A percentile compares a stretch with the other conserved stretches of the same genome.
These are phyloP conservation scores for Brachyhypopomus gauderio DNA, from an alignment of 2,113 vertebrate genomes.

Conservation along the genomic window DNA sequence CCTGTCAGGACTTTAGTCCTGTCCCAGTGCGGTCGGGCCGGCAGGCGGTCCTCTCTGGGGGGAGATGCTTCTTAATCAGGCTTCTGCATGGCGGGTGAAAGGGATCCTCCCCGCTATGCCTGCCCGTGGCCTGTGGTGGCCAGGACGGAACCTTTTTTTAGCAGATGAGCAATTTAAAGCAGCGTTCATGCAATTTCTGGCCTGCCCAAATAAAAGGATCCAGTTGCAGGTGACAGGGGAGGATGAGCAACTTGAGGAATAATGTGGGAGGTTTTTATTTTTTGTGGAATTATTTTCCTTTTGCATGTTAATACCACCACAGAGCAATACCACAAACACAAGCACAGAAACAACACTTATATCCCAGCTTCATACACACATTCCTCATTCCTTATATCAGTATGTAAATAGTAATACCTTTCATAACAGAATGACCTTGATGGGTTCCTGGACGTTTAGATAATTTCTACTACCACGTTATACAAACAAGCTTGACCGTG, in stretches of 20 bases:
- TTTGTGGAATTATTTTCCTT: constrained; percentile 39
- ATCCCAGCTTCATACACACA: constrained; percentile 10
- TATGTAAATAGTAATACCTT: not conserved
- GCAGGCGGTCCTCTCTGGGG: constrained; percentile 56
- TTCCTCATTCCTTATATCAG: constrained; percentile 1
- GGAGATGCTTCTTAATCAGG: constrained; percentile 63
- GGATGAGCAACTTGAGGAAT: constrained; percentile 58
- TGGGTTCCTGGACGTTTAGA: not conserved
- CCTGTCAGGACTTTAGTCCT: constrained; percentile 55
- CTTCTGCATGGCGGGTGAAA: constrained; percentile 58
- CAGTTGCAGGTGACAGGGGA: constrained; percentile 59
- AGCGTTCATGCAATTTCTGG: constrained; percentile 54
- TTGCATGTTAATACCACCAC: constrained; percentile 47
- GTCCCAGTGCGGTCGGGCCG: constrained; percentile 50
- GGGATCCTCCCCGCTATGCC: constrained; percentile 61
- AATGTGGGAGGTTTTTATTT: constrained; percentile 18
- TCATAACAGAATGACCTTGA: constrained; percentile 30
- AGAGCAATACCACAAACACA: constrained; percentile 34
- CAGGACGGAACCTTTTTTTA: constrained; percentile 59
- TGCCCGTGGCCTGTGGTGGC: constrained; percentile 54
- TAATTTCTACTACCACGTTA: constrained; percentile 29
- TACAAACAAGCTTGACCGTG: constrained; percentile 21
- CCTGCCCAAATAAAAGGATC: constrained; percentile 57
- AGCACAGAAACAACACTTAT: not conserved
- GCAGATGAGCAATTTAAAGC: constrained; percentile 62